Evolutionary conservation across 2,797 vertebrate species (phyloP), one percentile per base, ranked within the genome.

Genomic region (Chaenodraco wilsoni): DNA sequence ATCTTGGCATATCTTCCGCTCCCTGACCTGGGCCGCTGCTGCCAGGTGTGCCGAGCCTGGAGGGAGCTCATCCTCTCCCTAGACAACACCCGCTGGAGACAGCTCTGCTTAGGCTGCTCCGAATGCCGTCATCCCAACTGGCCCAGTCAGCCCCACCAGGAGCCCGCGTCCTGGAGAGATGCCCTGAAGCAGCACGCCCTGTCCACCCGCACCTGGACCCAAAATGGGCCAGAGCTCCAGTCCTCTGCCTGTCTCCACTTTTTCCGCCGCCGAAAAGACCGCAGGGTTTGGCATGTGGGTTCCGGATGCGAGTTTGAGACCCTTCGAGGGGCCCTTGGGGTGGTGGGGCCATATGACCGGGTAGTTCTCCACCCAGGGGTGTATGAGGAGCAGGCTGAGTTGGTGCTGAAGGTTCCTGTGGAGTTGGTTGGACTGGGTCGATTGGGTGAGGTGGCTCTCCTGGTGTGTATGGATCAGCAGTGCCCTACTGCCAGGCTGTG

Each of bases 31-130:
- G 95, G 96, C 70, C 95, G 95, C 78, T 97, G 97, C 93, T 96
- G 96, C 88, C 87, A 95, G 87, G 96, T 98, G 70, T 96, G 96
- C 88, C 92, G 93, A 27, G 94, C 95, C 21, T 98, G 97, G 96
- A 78, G 93, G 0, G 95, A 98, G 40, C 95, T 98, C 17, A 82
- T 98, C 74, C 92, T 97, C 77, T 97, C 97, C 33, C 93, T 98
- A 11, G 96, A 98, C 60, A 97, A 95, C 80, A 98, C 96, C 0
- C 95, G 96, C 70, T 98, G 97, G 96, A 94, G 94, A n/a, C 96
- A 96, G 70, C 93, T 96, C 4, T 98, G 96, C 78, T 88, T 97
- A 27, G 89, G 94, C 55, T 96, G 95, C 79, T 89, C 93, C 0
- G 93, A 96, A 83, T 96, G 96, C 84, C 87, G 95, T 4, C 96